phyloP scores from a whole-genome alignment of 2,888 invertebrate genomes.

The Papilio protenor region DNA sequence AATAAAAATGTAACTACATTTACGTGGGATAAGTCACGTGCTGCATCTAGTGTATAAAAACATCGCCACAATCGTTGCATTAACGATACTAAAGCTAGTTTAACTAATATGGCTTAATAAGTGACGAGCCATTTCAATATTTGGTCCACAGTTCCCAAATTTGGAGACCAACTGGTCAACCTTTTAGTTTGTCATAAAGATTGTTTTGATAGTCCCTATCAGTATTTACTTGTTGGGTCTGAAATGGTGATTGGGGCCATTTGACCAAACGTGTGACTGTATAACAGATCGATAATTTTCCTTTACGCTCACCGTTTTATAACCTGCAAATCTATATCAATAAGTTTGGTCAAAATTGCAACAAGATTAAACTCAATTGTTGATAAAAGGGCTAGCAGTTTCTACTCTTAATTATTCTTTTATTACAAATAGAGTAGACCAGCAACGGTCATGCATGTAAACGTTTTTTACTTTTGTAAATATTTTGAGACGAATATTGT shows the following conservation, averaged over 20 bases:
- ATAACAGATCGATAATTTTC: neutral
- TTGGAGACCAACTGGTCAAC: conserved; percentile 6
- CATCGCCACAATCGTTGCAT: neutral
- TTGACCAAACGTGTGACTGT: neutral
- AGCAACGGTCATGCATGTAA: neutral
- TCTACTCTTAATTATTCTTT: too few species aligned
- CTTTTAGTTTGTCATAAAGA: neutral
- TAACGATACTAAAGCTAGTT: neutral
- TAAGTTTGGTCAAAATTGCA: too few species aligned
- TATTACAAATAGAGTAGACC: neutral
- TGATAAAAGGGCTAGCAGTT: too few species aligned
- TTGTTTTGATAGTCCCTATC: neutral
- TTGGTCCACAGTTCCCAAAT: neutral
- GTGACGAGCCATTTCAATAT: neutral
- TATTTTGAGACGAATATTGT: neutral
- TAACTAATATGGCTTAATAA: neutral
- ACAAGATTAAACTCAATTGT: too few species aligned
- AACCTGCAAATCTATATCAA: too few species aligned
- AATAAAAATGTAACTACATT: too few species aligned
- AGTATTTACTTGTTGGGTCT: neutral
- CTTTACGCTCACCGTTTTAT: neutral
- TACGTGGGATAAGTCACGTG: too few species aligned
- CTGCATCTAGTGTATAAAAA: neutral
- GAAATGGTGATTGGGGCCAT: neutral
- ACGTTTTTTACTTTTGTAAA: neutral